A percentile compares a stretch with the other conserved stretches of the same genome.
Evolutionary conservation across 2,797 vertebrate species (phyloP).

Genomic region (Urocyon cinereoargenteus): DNA sequence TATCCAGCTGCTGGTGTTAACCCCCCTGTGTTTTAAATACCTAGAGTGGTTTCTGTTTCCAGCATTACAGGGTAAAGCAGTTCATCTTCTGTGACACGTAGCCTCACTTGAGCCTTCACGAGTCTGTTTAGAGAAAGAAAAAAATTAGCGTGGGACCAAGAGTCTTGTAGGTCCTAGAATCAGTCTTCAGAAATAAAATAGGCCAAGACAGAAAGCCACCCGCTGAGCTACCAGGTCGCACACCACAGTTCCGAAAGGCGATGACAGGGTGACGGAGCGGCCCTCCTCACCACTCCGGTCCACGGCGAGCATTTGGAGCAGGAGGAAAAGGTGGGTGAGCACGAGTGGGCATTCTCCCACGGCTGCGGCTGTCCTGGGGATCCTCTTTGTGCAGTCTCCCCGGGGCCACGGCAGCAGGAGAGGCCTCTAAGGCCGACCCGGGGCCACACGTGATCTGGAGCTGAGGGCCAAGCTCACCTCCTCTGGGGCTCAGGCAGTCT

Average conservation of each 20-base stretch:
- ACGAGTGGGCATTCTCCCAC: background rate
- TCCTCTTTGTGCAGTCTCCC: background rate
- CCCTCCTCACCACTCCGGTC: slow-evolving; percentile 2
- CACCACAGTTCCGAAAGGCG: slow-evolving; percentile 64
- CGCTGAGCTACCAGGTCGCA: slow-evolving; percentile 57
- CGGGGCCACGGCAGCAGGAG: background rate
- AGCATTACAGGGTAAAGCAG: slow-evolving; percentile 42
- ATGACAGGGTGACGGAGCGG: slow-evolving; percentile 69
- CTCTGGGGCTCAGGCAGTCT: background rate
- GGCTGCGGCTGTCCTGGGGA: background rate
- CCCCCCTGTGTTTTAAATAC: background rate
- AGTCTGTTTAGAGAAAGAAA: slow-evolving; percentile 73
- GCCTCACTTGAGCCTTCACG: slow-evolving; percentile 64
- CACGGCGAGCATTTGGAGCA: background rate
- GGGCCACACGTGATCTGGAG: background rate
- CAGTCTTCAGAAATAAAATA: slow-evolving; percentile 74
- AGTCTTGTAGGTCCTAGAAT: slow-evolving; percentile 65
- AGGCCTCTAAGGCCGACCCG: background rate
- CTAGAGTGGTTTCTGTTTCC: slow-evolving; percentile 45
- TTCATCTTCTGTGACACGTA: slow-evolving; percentile 70
- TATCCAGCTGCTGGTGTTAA: slow-evolving; percentile 25
- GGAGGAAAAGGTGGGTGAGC: background rate
- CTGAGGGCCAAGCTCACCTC: background rate
- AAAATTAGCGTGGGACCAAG: slow-evolving; percentile 57
- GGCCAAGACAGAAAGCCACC: slow-evolving; percentile 66